Percentiles rank a stretch among this genome's conserved stretches.
Conservation (phyloP, 2,888 invertebrate species). For the Microctonus hyperodae region DNA sequence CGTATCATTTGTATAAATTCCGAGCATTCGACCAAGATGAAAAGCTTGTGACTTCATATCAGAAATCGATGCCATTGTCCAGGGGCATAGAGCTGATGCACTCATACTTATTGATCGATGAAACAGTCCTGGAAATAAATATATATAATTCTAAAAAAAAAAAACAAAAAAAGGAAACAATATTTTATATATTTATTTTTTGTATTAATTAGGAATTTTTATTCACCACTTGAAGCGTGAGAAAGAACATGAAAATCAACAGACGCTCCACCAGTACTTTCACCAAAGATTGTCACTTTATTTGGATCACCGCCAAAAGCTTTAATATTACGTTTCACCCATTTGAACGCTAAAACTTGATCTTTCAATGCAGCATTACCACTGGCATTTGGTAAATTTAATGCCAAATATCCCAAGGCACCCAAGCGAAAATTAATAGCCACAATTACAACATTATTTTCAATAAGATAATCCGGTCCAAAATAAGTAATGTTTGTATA, state of each 20-base stretch:
- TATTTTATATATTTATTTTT: not conserved
- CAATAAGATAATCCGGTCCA: conserved; percentile 47
- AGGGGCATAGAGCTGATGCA: conserved; percentile 65
- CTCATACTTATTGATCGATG: conserved; percentile 68
- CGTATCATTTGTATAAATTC: conserved; percentile 50
- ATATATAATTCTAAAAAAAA: no score
- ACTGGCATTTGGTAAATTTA: conserved; percentile 41
- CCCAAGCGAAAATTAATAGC: conserved; percentile 48
- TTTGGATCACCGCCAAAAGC: conserved; percentile 65
- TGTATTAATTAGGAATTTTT: not conserved
- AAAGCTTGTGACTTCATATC: conserved; percentile 42
- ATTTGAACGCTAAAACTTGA: conserved; percentile 66
- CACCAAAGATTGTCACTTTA: conserved; percentile 66
- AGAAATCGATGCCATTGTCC: conserved; percentile 58
- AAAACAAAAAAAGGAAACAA: not conserved
- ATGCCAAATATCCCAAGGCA: conserved; percentile 42
- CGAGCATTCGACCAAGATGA: conserved; percentile 57
- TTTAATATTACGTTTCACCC: conserved; percentile 65
- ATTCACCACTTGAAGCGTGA: conserved; percentile 41
- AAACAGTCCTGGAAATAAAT: conserved; percentile 62
- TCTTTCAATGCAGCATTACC: conserved; percentile 60
- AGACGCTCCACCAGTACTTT: conserved; percentile 65
- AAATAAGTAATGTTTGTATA: conserved; percentile 29
- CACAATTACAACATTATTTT: conserved; percentile 45
- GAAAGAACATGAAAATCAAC: conserved; percentile 44